Conservation (phyloP, 2,888 invertebrate genomes). For the Orgyia antiqua region DNA sequence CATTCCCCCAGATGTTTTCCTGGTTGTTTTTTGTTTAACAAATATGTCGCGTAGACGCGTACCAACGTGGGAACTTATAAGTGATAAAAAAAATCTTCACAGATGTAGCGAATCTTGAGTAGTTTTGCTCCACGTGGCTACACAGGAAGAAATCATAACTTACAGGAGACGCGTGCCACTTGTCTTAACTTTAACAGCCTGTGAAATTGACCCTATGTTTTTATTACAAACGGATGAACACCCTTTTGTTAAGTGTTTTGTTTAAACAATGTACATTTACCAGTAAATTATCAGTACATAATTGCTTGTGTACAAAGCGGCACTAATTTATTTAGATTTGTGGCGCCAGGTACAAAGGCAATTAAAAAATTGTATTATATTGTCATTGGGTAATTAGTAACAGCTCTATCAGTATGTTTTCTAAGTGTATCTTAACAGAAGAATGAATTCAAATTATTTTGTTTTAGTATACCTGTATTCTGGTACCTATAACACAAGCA, state of each 20-base stretch:
- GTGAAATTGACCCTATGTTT: slow-evolving; percentile 57
- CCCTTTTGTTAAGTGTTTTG: slow-evolving; percentile 12
- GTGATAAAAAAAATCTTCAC: slow-evolving; percentile 38
- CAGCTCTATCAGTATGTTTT: too few relatives aligned
- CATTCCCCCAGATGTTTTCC: slow-evolving; percentile 64
- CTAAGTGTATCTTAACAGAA: too few relatives aligned
- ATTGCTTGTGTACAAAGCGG: too few relatives aligned
- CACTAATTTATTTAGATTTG: too few relatives aligned
- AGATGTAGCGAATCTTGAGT: slow-evolving; percentile 55
- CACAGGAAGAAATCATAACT: slow-evolving; percentile 56
- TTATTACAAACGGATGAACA: slow-evolving; percentile 22
- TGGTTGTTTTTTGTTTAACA: slow-evolving; percentile 47
- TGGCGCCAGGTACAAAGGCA: too few relatives aligned
- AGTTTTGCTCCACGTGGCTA: slow-evolving; percentile 50
- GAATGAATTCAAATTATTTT: too few relatives aligned
- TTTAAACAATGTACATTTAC: too few relatives aligned
- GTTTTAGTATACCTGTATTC: too few relatives aligned
- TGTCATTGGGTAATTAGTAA: too few relatives aligned
- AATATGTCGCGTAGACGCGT: slow-evolving; percentile 56
- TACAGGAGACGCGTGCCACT: slow-evolving; percentile 59
- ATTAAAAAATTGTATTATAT: too few relatives aligned
- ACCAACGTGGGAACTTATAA: slow-evolving; percentile 62
- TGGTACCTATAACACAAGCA: too few relatives aligned
- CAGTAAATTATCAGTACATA: too few relatives aligned
- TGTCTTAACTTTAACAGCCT: slow-evolving; percentile 46